phyloP scores from a whole-genome alignment of 2,113 vertebrate genomes.

The Nothoprocta perdicaria region DNA sequence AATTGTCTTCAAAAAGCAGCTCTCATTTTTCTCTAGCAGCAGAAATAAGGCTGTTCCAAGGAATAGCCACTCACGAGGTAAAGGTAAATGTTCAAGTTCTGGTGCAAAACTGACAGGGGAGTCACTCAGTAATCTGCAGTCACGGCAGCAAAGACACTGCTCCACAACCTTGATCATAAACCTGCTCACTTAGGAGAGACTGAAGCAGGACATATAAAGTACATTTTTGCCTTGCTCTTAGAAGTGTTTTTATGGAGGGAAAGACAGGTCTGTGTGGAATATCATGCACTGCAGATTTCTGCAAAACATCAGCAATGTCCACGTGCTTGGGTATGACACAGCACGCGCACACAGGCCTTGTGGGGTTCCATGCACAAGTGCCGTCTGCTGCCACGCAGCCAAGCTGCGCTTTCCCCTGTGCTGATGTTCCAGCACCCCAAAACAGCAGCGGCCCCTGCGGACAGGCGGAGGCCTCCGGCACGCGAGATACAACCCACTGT shows the following conservation, averaged over 20 bases:
- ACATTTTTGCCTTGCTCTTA: background rate
- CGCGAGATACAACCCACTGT: background rate
- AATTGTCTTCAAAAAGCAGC: background rate
- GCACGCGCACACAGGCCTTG: background rate
- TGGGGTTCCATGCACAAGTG: background rate
- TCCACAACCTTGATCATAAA: background rate
- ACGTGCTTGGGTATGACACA: background rate
- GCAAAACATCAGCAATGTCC: background rate
- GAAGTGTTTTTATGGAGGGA: background rate
- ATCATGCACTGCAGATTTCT: background rate
- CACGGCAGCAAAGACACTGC: background rate
- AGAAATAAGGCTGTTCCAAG: background rate
- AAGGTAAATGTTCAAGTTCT: background rate
- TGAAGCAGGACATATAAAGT: background rate
- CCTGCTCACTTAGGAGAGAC: background rate
- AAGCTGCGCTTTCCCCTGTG: background rate
- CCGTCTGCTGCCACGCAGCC: background rate
- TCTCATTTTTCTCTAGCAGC: background rate
- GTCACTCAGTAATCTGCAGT: background rate
- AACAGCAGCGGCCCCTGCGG: fast-evolving
- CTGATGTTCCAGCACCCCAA: background rate
- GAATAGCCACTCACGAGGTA: background rate
- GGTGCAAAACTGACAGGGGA: background rate
- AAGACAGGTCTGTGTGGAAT: background rate
- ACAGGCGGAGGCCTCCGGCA: background rate